Base-by-base conservation (phyloP, 2,797 vertebrate genomes). In the Chaenodraco wilsoni region DNA sequence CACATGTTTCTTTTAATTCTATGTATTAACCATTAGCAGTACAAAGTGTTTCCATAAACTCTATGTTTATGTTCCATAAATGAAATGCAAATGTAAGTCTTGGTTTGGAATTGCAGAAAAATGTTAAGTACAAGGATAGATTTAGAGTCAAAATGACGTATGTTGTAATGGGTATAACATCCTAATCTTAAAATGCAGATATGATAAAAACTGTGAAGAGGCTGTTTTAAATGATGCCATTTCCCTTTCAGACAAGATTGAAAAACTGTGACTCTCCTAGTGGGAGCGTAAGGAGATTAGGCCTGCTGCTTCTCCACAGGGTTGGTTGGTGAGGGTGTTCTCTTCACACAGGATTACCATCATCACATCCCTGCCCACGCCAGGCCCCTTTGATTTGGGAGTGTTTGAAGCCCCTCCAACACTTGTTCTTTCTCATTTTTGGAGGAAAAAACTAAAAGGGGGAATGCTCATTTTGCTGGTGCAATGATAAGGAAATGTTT, bases 331-430 rank as follows among this genome's bases (percentile, higher is more conserved):
- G 79, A 79, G 65, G 77, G 85, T 82, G 76, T 82, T 51, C 83
- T 83, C 74, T 84, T 85, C 76, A 86, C 74, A 79, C 81, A 68
- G 84, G 85, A 90, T 92, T 88, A 90, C 45, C 72, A 59, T 82
- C 79, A 85, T 60, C 9, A 33, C 83, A 49, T 15, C 51, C 51
- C 59, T 23, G 63, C 86, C 89, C 84, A 91, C 78, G 78, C 79
- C 73, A 65, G 6, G 41, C 40, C 62, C 17, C 84, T 88, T 86
- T 88, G 72, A 90, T 87, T 80, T 72, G 44, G 31, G 46, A 68
- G 44, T 16, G 74, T 84, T 74, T 88, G 76, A 90, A 88, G 65
- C 5, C 54, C 17, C 58, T 84, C 82, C 87, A 86, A 80, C 43
- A 41, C 48, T 17, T 48, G 15, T 31, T 63, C 8, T 1, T 33